Base-by-base conservation (phyloP, 2,113 vertebrate species). In the Columba janthina region DNA sequence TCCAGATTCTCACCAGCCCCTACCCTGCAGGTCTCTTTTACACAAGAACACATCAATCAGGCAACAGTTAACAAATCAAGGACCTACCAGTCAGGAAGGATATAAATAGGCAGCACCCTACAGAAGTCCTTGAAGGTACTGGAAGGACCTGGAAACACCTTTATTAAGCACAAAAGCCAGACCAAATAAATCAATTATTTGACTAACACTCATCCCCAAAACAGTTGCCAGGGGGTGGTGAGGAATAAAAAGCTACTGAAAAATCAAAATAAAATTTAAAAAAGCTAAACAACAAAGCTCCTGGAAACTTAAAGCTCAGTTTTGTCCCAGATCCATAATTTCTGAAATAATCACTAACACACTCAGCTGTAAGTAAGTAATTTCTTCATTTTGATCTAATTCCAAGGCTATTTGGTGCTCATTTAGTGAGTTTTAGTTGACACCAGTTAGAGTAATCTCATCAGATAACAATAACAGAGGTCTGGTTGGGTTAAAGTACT, bases 151-250 rank as follows among this genome's bases (percentile, higher is more conserved):
- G 5, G 34, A 17, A 69, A 11, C 6, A 31, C 10, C 12, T 53
- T 60, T 48, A 11, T n/a, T 28, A 28, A 44, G 51, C 34, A 26
- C 7, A 69, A 61, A 32, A 60, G 3, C 3, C 18, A 54, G 40
- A 34, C 4, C 4, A 2, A 74, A 20, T 28, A 42, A 60, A 56
- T 36, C 50, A 50, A 13, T 50, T 56, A 57, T 15, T 24, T 46
- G 15, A 38, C 28, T 51, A 29, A 53, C 28, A n/a, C n/a, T 2
- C 11, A 31, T 4, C 4, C 26, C 25, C 32, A 56, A 61, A n/a
- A 36, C 4, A 38, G 5, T 25, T 78, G n/a, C 6, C 26, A 20
- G n/a, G 12, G n/a, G 3, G 1, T 7, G 6, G 1, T 12, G 4
- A 54, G 17, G 12, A 73, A 40, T 46, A 51, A 51, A 72, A 42